A percentile compares a stretch with the other conserved stretches of the same genome.
These are phyloP conservation scores for Anthrax anthrax DNA, from an alignment of 2,888 invertebrate genomes.

Conservation along the genomic window DNA sequence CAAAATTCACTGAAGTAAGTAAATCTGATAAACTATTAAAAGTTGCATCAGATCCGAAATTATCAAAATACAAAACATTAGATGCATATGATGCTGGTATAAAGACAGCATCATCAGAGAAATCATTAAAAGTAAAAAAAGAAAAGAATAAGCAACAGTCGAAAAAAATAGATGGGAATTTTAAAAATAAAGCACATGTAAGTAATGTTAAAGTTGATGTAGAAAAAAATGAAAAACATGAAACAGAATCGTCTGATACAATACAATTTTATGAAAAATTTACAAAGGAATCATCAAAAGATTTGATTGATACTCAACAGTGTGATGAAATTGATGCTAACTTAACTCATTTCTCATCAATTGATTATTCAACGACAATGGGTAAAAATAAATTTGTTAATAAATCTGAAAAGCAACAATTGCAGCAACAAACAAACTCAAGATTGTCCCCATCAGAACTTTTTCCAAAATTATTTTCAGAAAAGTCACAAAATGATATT, in stretches of 20 bases:
- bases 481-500: background rate
- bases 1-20: too few relatives aligned
- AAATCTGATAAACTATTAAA: background rate
- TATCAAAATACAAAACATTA: too few relatives aligned
- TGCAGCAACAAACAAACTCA: background rate
- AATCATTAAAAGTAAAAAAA: background rate
- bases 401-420: too few relatives aligned
- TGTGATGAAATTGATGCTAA: too few relatives aligned
- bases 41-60: constrained; percentile 1
- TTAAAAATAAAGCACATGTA: background rate
- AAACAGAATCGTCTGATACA: background rate
- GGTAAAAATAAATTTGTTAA: too few relatives aligned
- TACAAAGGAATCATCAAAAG: too few relatives aligned
- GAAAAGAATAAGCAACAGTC: background rate
- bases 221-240: background rate
- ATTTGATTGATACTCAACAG: too few relatives aligned
- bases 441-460: background rate
- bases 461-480: constrained; percentile 4
- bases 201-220: background rate
- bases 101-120: background rate
- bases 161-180: background rate
- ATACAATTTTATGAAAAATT: background rate
- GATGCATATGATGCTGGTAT: background rate
- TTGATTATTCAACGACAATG: too few relatives aligned
- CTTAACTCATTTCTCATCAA: too few relatives aligned